These are phyloP conservation scores for Lacerta bilineata DNA, from an alignment of 2,797 vertebrate genomes.

Conservation along the genomic window DNA sequence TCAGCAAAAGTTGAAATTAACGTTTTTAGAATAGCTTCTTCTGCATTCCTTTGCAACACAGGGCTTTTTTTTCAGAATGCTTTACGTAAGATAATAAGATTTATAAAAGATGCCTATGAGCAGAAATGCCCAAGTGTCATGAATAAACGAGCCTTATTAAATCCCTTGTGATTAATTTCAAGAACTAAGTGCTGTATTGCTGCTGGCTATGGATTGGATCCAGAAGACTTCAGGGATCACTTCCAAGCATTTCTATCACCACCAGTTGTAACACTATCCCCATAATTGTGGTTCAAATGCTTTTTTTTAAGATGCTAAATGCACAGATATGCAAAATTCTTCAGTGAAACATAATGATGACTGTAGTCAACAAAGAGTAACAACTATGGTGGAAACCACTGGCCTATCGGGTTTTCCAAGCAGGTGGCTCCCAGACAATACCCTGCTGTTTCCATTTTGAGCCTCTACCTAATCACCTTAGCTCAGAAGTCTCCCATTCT, in stretches of 20 bases:
- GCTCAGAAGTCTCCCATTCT: not conserved
- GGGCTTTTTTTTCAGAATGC: not conserved
- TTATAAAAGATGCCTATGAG: not conserved
- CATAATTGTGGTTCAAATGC: not conserved
- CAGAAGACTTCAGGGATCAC: not conserved
- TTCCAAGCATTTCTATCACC: not conserved
- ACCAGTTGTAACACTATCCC: not conserved
- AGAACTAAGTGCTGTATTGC: not conserved
- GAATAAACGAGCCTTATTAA: not conserved
- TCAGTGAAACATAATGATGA: not conserved
- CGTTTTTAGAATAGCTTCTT: not conserved
- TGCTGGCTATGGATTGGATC: not conserved
- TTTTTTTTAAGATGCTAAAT: not conserved
- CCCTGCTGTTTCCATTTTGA: not conserved
- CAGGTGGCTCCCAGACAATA: not conserved
- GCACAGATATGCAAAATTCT: too few species aligned
- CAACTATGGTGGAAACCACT: not conserved
- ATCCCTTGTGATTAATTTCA: not conserved
- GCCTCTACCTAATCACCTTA: not conserved
- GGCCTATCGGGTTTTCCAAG: not conserved
- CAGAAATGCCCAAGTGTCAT: not conserved
- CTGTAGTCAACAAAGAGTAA: not conserved
- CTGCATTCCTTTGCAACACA: not conserved
- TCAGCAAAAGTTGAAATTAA: not conserved
- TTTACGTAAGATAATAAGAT: not conserved